Evolutionary conservation across 2,888 invertebrate genomes (phyloP).

Genomic region (Meiosimyza platycephala): DNA sequence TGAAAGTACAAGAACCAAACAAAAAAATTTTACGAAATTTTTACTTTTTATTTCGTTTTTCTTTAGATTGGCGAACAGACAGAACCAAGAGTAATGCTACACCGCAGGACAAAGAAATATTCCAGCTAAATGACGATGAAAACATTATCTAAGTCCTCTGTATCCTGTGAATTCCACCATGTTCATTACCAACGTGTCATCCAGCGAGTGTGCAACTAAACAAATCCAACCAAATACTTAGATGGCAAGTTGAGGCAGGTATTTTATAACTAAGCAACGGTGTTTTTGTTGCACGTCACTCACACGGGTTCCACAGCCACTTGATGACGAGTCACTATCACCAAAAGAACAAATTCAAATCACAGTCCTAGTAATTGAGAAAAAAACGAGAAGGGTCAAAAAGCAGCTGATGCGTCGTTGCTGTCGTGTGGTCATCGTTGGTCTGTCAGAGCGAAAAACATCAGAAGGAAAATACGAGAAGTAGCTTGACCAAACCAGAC

Average conservation of each 20-base stretch:
- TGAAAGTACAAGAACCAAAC: no score
- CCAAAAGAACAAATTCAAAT: slow-evolving; percentile 15
- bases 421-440: slow-evolving; percentile 14
- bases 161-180: neutral
- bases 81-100: neutral
- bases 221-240: neutral
- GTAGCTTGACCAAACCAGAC: neutral
- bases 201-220: neutral
- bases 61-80: neutral
- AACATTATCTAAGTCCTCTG: neutral
- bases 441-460: neutral
- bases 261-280: neutral
- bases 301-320: slow-evolving; percentile 5
- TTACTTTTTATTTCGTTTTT: neutral
- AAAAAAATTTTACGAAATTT: neutral
- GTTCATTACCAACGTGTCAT: slow-evolving; percentile 17
- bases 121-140: slow-evolving; percentile 10
- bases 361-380: neutral
- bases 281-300: neutral
- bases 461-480: neutral
- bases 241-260: slow-evolving; percentile 8
- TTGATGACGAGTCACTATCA: neutral
- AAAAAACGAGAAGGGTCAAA: neutral
- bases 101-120: slow-evolving; percentile 7
- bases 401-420: slow-evolving; percentile 10